Evolutionary conservation across 2,797 vertebrate genomes (phyloP), one percentile per base, ranked within the genome.

Genomic region (Podarcis siculus): DNA sequence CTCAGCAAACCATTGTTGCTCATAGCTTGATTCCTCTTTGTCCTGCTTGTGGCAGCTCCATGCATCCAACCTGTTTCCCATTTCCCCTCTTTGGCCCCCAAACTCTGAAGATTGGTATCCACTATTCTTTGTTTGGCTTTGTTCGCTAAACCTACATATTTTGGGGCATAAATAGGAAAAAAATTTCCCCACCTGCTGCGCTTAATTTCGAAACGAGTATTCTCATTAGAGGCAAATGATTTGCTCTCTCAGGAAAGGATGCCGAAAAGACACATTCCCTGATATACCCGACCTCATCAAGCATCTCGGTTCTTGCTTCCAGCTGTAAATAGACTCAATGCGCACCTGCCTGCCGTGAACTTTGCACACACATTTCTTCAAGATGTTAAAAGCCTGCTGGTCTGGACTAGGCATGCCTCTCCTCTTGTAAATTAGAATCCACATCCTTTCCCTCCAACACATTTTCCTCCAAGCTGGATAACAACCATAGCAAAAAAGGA

Each of bases 101-200:
- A 61, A 27, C 39, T 84, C 85, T 83, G 85, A 95, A 89, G 49
- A 75, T 78, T 61, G 21, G 17, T 79, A 86, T 79, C 89, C 87
- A 77, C 71, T 73, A 30, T 19, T 61, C 23, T 37, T 75, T 30
- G 4, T 71, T 37, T 35, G 3, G 49, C 15, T 6, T 37, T 75
- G 17, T 75, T 75, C 2, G 21, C 25, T 21, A 58, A 87, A 21
- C 67, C 37, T 27, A 23, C 89, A 86, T 19, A 75, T 87, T 90
- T 93, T 86, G 90, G 81, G 8, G 32, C 67, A 90, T 89, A 61
- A 93, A 94, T 91, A 93, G 83, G 87, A 66, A 92, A 39, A 78
- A 86, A 13, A 77, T 88, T 93, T 94, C 90, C 61, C 71, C 88
- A 89, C 91, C 89, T 94, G 88, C 90, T 94, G 90, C 89, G 90